phyloP scores from a whole-genome alignment of 2,113 vertebrate genomes.

The Cebidichthys violaceus region DNA sequence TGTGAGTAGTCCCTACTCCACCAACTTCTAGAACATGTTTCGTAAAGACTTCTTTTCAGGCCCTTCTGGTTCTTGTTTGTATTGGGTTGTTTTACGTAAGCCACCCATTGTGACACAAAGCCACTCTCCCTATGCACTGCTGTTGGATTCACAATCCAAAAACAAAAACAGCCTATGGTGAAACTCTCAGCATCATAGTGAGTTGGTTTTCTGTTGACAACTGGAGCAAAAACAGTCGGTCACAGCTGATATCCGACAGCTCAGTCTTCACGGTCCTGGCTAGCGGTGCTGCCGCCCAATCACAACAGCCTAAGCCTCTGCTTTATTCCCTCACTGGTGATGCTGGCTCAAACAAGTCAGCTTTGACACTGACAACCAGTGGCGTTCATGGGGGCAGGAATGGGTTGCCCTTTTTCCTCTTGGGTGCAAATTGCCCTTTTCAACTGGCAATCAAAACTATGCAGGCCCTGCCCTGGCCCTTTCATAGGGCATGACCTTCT shows the following conservation, averaged over 20 bases:
- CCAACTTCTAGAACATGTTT: too few relatives aligned
- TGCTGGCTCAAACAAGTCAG: conserved; percentile 44
- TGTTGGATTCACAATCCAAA: conserved; percentile 16
- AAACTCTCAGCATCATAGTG: conserved; percentile 16
- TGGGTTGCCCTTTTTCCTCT: conserved; percentile 69
- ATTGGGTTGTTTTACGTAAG: neutral
- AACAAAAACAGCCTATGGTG: conserved; percentile 23
- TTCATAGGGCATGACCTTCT: conserved; percentile 65
- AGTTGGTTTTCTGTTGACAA: conserved; percentile 38
- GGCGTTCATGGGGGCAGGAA: conserved; percentile 59
- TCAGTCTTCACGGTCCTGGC: conserved; percentile 39
- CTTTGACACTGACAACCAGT: conserved; percentile 66
- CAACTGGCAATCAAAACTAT: conserved; percentile 70
- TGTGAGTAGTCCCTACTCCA: too few relatives aligned
- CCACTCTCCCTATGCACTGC: neutral
- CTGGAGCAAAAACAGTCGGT: conserved; percentile 46
- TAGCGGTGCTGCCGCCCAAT: conserved; percentile 34
- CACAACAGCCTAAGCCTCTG: conserved; percentile 42
- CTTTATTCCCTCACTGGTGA: conserved; percentile 30
- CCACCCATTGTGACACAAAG: neutral
- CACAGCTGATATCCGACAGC: conserved; percentile 49
- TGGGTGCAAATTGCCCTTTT: conserved; percentile 77
- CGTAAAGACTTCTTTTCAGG: neutral
- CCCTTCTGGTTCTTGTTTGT: neutral
- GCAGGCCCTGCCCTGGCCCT: conserved; percentile 47